These are phyloP conservation scores for Thelaira solivaga DNA, from an alignment of 2,888 invertebrate species.

Conservation along the genomic window DNA sequence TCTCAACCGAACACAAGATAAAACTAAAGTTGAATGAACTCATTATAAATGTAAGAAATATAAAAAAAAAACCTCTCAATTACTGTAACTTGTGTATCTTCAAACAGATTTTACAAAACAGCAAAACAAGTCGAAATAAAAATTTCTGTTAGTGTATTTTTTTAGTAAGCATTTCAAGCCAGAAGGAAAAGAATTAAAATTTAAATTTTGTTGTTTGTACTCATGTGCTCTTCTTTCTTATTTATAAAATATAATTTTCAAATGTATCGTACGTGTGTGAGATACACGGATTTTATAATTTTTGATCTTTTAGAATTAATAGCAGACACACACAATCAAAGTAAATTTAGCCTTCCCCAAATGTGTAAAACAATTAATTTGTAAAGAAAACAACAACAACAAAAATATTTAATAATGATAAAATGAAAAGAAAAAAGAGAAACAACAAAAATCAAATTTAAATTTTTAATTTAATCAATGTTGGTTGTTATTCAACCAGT, in stretches of 20 bases:
- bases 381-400: neutral
- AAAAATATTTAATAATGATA: too few relatives aligned
- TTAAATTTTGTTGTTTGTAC: neutral
- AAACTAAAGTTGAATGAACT: conserved; percentile 50
- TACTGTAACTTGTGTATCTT: neutral
- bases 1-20: neutral
- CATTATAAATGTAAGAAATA: conserved; percentile 38
- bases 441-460: neutral
- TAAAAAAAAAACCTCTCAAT: conserved; percentile 13
- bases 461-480: conserved; percentile 16
- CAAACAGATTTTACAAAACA: neutral
- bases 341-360: neutral
- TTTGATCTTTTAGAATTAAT: neutral
- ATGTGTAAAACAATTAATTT: conserved; percentile 49
- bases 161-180: neutral
- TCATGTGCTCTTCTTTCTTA: neutral
- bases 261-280: neutral
- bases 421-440: neutral
- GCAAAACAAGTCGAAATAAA: too few relatives aligned
- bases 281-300: neutral
- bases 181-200: conserved; percentile 24
- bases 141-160: conserved; percentile 12
- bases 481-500: conserved; percentile 46
- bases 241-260: conserved; percentile 23
- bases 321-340: neutral